A percentile compares a stretch with the other conserved stretches of the same genome.
These are phyloP conservation scores for Periophthalmodon schlosseri DNA, from an alignment of 2,113 vertebrate genomes.

Conservation along the genomic window DNA sequence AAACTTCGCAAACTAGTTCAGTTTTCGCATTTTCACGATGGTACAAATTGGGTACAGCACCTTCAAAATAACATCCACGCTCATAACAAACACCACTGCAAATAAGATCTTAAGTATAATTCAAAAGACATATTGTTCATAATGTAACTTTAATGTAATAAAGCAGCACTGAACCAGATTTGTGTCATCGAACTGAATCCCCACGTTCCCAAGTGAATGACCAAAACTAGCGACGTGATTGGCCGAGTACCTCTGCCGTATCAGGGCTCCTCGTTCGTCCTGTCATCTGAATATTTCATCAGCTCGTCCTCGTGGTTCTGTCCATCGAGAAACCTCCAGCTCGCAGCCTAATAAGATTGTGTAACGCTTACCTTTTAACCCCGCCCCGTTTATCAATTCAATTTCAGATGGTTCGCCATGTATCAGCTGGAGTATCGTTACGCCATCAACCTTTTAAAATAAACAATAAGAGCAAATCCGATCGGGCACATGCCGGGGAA, in stretches of 20 bases:
- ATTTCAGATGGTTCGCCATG: conserved; percentile 23
- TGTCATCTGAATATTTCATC: conserved; percentile 58
- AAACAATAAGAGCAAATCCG: conserved; percentile 27
- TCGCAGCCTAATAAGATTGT: conserved; percentile 25
- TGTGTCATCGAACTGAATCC: conserved; percentile 25
- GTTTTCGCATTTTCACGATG: too few relatives aligned
- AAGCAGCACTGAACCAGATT: conserved; percentile 19
- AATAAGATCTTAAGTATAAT: too few relatives aligned
- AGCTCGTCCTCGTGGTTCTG: conserved; percentile 44
- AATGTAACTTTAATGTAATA: not conserved
- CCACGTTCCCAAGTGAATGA: conserved; percentile 21
- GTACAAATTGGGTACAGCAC: too few relatives aligned
- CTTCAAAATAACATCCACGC: too few relatives aligned
- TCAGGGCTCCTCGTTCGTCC: conserved; percentile 20
- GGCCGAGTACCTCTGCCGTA: conserved; percentile 4
- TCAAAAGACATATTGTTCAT: not conserved
- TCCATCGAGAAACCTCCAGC: conserved; percentile 38
- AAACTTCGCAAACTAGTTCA: too few relatives aligned
- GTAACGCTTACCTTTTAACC: conserved; percentile 38
- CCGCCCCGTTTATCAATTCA: conserved; percentile 1
- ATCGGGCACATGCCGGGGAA: conserved; percentile 14
- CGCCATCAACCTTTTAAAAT: conserved; percentile 28
- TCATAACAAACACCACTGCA: too few relatives aligned
- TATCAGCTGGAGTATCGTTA: conserved; percentile 25
- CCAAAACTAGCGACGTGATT: conserved; percentile 36